Base-by-base conservation (phyloP, 2,113 vertebrate genomes). In the Cyprinodon brontotheroides region DNA sequence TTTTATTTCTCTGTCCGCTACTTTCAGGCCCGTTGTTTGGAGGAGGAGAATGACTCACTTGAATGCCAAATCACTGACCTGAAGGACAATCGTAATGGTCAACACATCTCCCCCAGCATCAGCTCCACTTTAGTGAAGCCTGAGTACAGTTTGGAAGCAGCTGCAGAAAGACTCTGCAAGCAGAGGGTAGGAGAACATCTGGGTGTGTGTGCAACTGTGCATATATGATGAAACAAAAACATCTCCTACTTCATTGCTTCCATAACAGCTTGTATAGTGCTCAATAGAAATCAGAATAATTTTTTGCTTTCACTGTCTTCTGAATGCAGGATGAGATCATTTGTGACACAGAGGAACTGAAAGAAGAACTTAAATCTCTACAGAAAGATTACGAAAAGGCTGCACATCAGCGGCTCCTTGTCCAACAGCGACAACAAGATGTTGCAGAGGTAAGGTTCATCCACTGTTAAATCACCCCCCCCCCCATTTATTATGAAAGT, bases 21-120 rank as follows among this genome's bases (percentile, higher is more conserved):
- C 59, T 61, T 80, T 59, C 14, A 94, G 94, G 92, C 86, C 0
- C 90, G 65, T 45, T 88, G 88, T 40, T 89, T 94, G 77, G 93
- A 94, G 74, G 90, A 89, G 75, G 92, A 94, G 72, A 95, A 94
- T 2, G 81, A 92, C 41, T 91, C 29, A 68, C 89, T 95, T 80
- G 89, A 94, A 81, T 74, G 79, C 73, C 85, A 93, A 86, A 91
- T 94, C 74, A 50, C 64, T 61, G 86, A 91, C 1, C 75, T 93
- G 4, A 84, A 92, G 78, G 85, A 87, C 29, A 78, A 76, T 66
- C 47, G 76, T 66, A 73, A 50, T 0, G 12, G n/a, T 8, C 72
- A 68, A 47, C 74, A 47, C 11, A 63, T 37, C 20, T 39, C 77
- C 14, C 48, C 80, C 17, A 29, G 37, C 47, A 48, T 70, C 64